Conservation (phyloP, 2,888 invertebrate genomes). For the Drosophila prostipennis region DNA sequence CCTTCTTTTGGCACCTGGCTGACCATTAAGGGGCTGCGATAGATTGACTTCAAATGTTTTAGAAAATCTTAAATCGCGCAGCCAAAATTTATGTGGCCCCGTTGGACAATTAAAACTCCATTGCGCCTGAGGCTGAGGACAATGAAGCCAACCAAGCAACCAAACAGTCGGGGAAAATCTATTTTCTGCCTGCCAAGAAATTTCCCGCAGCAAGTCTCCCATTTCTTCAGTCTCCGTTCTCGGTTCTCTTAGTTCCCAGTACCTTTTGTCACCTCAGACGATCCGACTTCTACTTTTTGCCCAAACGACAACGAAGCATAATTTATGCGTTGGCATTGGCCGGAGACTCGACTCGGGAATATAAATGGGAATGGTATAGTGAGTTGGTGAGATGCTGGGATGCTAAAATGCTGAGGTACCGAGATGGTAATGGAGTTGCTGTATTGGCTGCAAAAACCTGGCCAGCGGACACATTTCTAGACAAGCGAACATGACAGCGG, state of each 20-base stretch:
- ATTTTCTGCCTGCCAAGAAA: conserved; percentile 63
- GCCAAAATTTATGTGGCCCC: conserved; percentile 62
- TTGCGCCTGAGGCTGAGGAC: conserved; percentile 37
- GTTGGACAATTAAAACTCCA: conserved; percentile 70
- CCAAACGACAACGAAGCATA: conserved; percentile 71
- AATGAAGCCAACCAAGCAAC: conserved; percentile 26
- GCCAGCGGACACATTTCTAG: conserved; percentile 64
- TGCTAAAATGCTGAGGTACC: neutral
- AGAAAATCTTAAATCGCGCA: conserved; percentile 68
- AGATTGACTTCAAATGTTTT: conserved; percentile 69
- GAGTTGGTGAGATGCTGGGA: neutral
- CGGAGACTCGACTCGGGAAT: conserved; percentile 41
- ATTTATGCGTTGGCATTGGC: conserved; percentile 67
- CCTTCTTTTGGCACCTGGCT: conserved; percentile 50
- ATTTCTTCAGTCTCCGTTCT: conserved; percentile 6
- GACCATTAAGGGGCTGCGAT: conserved; percentile 47
- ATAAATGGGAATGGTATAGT: conserved; percentile 6
- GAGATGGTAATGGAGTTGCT: conserved; percentile 20
- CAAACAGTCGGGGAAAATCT: conserved; percentile 6
- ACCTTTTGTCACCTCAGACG: conserved; percentile 70
- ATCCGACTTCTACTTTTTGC: conserved; percentile 16
- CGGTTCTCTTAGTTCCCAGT: conserved; percentile 27
- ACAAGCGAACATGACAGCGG: conserved; percentile 75
- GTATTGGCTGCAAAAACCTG: conserved; percentile 33
- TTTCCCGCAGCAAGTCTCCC: conserved; percentile 35